Evolutionary conservation across 2,797 vertebrate genomes (phyloP).

Genomic region (Sebastes glaucus): DNA sequence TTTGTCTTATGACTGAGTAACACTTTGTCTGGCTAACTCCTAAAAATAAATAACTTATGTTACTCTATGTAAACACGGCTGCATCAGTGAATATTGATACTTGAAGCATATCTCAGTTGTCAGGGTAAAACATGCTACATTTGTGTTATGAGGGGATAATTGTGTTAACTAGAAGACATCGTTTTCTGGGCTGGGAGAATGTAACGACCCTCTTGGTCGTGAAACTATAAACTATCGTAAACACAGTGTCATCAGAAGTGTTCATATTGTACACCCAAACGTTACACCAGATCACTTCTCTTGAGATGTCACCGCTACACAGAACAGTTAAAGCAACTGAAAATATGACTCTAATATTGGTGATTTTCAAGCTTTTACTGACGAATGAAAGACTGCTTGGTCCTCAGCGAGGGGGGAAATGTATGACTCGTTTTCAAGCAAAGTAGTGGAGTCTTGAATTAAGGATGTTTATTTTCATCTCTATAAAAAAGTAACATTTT

Average conservation of each 20-base stretch:
- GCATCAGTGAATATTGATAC: slow-evolving; percentile 24
- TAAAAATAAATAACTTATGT: neutral
- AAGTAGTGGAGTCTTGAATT: neutral
- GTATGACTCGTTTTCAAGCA: neutral
- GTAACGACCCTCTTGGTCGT: neutral
- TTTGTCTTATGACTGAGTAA: neutral
- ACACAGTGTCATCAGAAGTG: neutral
- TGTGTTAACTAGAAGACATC: neutral
- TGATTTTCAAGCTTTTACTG: neutral
- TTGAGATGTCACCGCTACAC: neutral
- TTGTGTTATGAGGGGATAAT: neutral
- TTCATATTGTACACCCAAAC: neutral
- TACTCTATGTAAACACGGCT: neutral
- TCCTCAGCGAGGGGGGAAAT: neutral
- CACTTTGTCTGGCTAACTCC: slow-evolving; percentile 31
- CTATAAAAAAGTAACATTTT: neutral
- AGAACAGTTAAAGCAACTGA: neutral
- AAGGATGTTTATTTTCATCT: neutral
- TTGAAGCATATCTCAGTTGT: slow-evolving; percentile 42
- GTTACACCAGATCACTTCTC: neutral
- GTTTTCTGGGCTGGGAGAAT: neutral
- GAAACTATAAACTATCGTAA: neutral
- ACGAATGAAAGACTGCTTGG: neutral
- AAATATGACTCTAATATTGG: neutral
- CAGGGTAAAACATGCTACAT: neutral